Conservation (phyloP, 2,797 vertebrate species). For the Anguilla anguilla region DNA sequence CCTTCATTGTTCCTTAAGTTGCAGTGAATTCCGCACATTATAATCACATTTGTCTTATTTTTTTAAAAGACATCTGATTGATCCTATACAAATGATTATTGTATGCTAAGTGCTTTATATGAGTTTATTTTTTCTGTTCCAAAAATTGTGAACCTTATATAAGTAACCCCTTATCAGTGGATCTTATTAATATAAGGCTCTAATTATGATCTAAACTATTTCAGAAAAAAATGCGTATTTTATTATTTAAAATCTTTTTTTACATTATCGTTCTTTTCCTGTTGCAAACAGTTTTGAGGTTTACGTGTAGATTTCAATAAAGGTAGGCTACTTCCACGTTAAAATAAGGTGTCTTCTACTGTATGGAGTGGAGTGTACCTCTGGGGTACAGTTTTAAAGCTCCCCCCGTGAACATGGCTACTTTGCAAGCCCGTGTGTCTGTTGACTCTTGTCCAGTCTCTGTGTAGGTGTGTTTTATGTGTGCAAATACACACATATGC, state of each 20-base stretch:
- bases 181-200: background rate
- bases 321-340: background rate
- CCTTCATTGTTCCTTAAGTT: background rate
- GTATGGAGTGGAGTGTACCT: background rate
- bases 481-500: conserved; percentile 25
- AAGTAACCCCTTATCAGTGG: background rate
- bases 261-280: background rate
- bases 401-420: conserved; percentile 19
- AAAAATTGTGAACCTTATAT: background rate
- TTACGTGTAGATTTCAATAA: background rate
- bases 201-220: conserved; percentile 2
- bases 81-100: background rate
- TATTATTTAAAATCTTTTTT: background rate
- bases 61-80: background rate
- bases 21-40: background rate
- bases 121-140: background rate
- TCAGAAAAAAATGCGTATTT: background rate
- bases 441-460: conserved; percentile 44
- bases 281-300: background rate
- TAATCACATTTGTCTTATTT: background rate
- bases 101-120: background rate
- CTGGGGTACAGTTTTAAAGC: background rate
- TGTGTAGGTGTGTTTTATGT: conserved; percentile 42
- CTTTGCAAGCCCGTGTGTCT: conserved; percentile 51
- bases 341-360: background rate